These are phyloP conservation scores for Crossocerus cetratus DNA, from an alignment of 2,888 invertebrate species.

Conservation along the genomic window DNA sequence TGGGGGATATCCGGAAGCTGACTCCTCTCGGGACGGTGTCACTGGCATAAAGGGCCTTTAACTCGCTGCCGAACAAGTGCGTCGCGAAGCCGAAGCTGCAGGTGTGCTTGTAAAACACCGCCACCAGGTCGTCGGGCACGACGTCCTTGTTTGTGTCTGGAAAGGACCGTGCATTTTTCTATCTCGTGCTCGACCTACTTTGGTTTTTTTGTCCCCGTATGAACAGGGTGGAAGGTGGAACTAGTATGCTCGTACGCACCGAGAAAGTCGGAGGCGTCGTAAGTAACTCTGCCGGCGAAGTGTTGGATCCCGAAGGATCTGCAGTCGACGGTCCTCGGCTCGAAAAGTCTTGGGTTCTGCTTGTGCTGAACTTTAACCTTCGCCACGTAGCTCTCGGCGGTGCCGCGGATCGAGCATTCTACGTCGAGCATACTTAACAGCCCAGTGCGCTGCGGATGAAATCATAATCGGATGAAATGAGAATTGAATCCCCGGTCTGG, in stretches of 20 bases:
- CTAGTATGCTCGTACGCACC: slow-evolving; percentile 66
- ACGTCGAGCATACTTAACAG: slow-evolving; percentile 94
- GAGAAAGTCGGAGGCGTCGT: slow-evolving; percentile 93
- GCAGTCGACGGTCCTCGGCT: slow-evolving; percentile 87
- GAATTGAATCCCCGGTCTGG: not conserved
- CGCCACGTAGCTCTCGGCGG: slow-evolving; percentile 88
- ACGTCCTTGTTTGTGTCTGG: slow-evolving; percentile 94
- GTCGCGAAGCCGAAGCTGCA: slow-evolving; percentile 98
- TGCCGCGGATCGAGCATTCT: slow-evolving; percentile 91
- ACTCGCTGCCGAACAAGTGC: slow-evolving; percentile 94
- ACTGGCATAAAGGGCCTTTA: slow-evolving; percentile 88
- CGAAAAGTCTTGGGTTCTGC: slow-evolving; percentile 89
- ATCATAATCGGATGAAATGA: not conserved
- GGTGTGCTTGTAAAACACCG: slow-evolving; percentile 93
- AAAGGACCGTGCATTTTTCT: slow-evolving; percentile 6
- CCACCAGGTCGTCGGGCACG: slow-evolving; percentile 93
- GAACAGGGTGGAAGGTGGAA: not conserved
- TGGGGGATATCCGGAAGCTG: slow-evolving; percentile 93
- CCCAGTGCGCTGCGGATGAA: slow-evolving; percentile 84
- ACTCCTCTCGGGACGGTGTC: slow-evolving; percentile 87
- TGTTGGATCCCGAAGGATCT: slow-evolving; percentile 94
- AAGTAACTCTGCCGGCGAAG: slow-evolving; percentile 91
- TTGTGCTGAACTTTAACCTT: slow-evolving; percentile 90
- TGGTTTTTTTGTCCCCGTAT: slow-evolving; percentile 1
- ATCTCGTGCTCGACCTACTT: not conserved